phyloP scores from a whole-genome alignment of 2,797 vertebrate species.

The Lutjanus campechanus region DNA sequence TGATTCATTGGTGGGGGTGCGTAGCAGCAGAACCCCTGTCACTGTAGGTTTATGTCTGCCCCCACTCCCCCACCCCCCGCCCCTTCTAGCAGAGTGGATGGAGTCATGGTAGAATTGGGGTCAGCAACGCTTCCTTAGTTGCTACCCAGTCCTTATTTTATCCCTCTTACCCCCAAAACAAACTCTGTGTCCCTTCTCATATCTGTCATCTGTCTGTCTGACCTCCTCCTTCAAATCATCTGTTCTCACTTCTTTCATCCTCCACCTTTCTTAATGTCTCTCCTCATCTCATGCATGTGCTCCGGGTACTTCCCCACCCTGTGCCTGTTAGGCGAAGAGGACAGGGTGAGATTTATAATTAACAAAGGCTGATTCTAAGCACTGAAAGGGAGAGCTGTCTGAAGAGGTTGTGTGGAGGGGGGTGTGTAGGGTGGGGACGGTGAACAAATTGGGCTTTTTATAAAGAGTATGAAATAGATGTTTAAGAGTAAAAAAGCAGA shows the following conservation, averaged over 20 bases:
- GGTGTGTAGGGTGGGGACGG: slow-evolving; percentile 7
- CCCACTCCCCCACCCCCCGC: slow-evolving; percentile 3
- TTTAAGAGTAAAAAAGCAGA: slow-evolving; percentile 20
- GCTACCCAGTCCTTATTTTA: slow-evolving; percentile 39
- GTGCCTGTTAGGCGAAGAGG: slow-evolving; percentile 50
- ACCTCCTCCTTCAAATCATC: slow-evolving; percentile 40
- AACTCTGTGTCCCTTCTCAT: slow-evolving; percentile 33
- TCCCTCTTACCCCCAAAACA: slow-evolving; percentile 47
- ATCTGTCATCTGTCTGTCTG: slow-evolving; percentile 35
- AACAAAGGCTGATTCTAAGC: slow-evolving; percentile 72
- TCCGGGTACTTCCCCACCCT: slow-evolving; percentile 17
- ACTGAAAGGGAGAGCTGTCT: slow-evolving; percentile 62
- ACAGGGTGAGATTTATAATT: slow-evolving; percentile 76
- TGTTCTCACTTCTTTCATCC: slow-evolving; percentile 23
- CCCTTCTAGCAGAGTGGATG: slow-evolving; percentile 39
- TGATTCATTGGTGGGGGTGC: slow-evolving; percentile 65
- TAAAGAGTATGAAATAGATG: slow-evolving; percentile 42
- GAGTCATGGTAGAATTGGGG: slow-evolving; percentile 78
- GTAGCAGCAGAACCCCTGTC: slow-evolving; percentile 69
- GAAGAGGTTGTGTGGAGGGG: slow-evolving; percentile 41
- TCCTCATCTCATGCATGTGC: slow-evolving; percentile 42
- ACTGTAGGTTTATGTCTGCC: slow-evolving; percentile 75
- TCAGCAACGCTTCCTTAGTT: slow-evolving; percentile 64
- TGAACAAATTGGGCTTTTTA: slow-evolving; percentile 64
- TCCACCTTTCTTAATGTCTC: slow-evolving; percentile 26